Evolutionary conservation across 2,113 vertebrate genomes (phyloP).

Genomic region (Corythaeola cristata): DNA sequence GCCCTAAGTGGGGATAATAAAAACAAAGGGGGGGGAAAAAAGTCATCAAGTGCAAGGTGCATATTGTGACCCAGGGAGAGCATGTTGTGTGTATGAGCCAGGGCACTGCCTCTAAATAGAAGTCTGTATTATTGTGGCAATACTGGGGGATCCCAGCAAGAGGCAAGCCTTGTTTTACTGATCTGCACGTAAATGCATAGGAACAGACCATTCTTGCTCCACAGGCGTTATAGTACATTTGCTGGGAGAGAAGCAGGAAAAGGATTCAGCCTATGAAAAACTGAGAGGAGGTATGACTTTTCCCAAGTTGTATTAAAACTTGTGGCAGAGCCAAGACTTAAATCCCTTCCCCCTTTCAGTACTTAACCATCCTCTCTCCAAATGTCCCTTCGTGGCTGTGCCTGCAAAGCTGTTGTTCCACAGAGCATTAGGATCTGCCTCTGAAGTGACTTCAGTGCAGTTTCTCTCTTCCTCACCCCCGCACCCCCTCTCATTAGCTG

Average conservation of each 20-base stretch:
- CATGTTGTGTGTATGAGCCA: not conserved
- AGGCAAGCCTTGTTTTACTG: not conserved
- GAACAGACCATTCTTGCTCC: not conserved
- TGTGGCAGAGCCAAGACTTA: not conserved
- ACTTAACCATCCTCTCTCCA: not conserved
- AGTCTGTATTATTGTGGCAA: not conserved
- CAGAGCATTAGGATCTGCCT: slow-evolving; percentile 11
- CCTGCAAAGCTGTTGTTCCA: not conserved
- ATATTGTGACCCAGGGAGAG: not conserved
- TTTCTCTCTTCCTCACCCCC: slow-evolving; percentile 43
- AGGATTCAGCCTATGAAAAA: not conserved
- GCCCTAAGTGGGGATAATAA: not conserved
- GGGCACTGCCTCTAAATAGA: not conserved
- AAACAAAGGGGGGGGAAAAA: rapidly evolving
- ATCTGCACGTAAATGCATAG: not conserved
- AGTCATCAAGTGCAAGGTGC: not conserved
- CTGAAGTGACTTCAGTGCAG: slow-evolving; percentile 11
- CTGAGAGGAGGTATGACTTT: not conserved
- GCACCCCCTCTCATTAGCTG: slow-evolving; percentile 58
- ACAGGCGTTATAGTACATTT: not conserved
- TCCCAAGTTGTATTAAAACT: not conserved
- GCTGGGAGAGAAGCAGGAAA: not conserved
- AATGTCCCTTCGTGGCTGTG: not conserved
- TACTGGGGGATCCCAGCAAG: not conserved
- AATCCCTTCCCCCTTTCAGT: not conserved